Conservation (phyloP, 1,140 invertebrate genomes). For the Penaeus vannamei region DNA sequence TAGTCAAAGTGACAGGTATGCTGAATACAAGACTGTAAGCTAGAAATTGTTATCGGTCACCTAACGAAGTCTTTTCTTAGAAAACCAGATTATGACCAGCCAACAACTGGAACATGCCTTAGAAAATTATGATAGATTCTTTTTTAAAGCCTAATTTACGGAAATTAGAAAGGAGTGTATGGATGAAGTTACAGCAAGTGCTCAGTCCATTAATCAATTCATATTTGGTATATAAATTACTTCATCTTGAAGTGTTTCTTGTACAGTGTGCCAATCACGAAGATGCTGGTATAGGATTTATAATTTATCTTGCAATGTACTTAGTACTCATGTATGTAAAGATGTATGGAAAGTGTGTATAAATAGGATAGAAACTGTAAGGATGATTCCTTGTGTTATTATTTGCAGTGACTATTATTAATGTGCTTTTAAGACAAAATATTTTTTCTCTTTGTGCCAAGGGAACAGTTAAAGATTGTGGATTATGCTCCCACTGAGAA, state of each 20-base stretch:
- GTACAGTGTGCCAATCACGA: constrained; percentile 52
- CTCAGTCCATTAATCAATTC: not conserved
- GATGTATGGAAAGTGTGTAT: constrained; percentile 53
- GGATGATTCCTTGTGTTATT: constrained; percentile 19
- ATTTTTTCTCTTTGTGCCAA: constrained; percentile 54
- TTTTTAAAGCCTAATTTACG: too few relatives aligned
- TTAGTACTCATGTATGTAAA: constrained; percentile 58
- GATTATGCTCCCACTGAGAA: constrained; percentile 36
- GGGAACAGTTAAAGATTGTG: constrained; percentile 48
- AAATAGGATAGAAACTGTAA: constrained; percentile 39
- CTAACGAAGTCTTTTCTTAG: too few relatives aligned
- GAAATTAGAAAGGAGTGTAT: too few relatives aligned
- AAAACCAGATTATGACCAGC: too few relatives aligned
- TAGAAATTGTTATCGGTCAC: too few relatives aligned
- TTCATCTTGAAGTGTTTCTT: constrained; percentile 28
- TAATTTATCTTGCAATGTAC: constrained; percentile 58
- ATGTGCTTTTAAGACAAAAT: constrained; percentile 42
- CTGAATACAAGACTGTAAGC: too few relatives aligned
- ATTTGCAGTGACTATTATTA: constrained; percentile 17
- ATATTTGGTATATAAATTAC: constrained; percentile 36
- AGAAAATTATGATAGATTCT: too few relatives aligned
- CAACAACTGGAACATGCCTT: too few relatives aligned
- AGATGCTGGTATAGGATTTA: constrained; percentile 53
- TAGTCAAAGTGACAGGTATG: too few relatives aligned
- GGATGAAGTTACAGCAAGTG: too few relatives aligned